Evolutionary conservation across 2,888 invertebrate species (phyloP).

Genomic region (Hydraecia micacea): DNA sequence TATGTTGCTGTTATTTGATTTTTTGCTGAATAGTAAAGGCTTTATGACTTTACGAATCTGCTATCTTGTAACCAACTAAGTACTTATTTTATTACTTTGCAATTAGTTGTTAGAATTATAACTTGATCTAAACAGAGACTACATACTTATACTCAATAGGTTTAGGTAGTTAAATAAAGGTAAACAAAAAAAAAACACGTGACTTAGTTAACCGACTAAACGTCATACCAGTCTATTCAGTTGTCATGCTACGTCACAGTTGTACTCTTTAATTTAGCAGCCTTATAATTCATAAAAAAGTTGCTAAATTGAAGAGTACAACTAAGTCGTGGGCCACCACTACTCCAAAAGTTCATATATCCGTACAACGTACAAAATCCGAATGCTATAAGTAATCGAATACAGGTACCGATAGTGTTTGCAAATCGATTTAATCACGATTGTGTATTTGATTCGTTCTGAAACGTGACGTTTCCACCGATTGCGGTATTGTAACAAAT

Average conservation of each 20-base stretch:
- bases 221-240: too few species aligned
- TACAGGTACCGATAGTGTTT: constrained; percentile 51
- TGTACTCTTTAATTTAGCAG: too few species aligned
- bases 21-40: background rate
- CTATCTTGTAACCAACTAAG: background rate
- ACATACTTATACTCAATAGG: too few species aligned
- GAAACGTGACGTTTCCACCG: constrained; percentile 57
- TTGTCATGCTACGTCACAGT: too few species aligned
- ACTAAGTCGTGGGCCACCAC: too few species aligned
- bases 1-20: background rate
- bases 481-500: constrained; percentile 49
- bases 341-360: constrained; percentile 17
- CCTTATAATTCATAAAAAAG: too few species aligned
- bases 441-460: constrained; percentile 37
- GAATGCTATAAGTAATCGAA: constrained; percentile 49
- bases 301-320: too few species aligned
- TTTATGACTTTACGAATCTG: background rate
- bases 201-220: too few species aligned
- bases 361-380: constrained; percentile 40
- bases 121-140: background rate
- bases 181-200: too few species aligned
- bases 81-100: background rate
- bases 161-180: too few species aligned
- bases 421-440: constrained; percentile 58
- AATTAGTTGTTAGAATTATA: background rate